These are phyloP conservation scores for Tychaedon coryphoeus DNA, from an alignment of 2,113 vertebrate genomes.

Conservation along the genomic window DNA sequence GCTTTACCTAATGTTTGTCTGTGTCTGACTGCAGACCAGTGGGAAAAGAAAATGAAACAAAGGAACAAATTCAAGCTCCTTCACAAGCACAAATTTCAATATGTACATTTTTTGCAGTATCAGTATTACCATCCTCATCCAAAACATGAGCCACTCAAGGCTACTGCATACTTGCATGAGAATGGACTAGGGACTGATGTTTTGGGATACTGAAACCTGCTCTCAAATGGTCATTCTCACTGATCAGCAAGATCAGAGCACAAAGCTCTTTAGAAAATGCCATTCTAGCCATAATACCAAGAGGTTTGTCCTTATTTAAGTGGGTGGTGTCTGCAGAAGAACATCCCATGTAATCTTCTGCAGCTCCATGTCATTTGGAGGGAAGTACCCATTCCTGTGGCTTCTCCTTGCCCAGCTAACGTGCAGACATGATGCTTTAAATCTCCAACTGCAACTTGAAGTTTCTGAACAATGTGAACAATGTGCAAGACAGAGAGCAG, in stretches of 20 bases:
- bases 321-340: neutral
- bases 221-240: neutral
- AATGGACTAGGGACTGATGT: neutral
- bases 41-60: conserved; percentile 35
- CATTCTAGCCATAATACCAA: rapidly evolving
- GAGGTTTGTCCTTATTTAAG: neutral
- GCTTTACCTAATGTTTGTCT: conserved; percentile 13
- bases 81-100: neutral
- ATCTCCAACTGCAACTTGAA: neutral
- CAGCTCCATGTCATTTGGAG: neutral
- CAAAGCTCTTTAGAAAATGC: neutral
- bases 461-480: neutral
- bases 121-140: neutral
- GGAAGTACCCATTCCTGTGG: neutral
- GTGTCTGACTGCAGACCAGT: neutral
- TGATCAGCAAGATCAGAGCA: neutral
- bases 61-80: conserved; percentile 12
- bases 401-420: neutral
- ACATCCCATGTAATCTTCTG: neutral
- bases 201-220: neutral
- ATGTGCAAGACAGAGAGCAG: neutral
- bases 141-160: neutral
- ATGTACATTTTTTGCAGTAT: neutral
- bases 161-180: neutral
- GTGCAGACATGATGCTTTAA: neutral